Base-by-base conservation (phyloP, 2,797 vertebrate genomes). In the Delichon dasypus region DNA sequence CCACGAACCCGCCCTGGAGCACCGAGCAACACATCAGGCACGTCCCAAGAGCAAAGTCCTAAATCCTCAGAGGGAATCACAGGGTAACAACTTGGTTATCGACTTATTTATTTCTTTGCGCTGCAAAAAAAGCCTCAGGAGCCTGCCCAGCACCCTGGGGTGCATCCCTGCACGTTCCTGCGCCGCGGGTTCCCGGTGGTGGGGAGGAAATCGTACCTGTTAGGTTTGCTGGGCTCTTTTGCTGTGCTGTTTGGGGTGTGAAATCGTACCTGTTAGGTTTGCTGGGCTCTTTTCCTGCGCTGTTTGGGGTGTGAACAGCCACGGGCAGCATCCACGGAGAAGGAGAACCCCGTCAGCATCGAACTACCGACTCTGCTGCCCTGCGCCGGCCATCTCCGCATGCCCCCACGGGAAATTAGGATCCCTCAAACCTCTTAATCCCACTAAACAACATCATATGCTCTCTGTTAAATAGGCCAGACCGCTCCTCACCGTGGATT, bases 171-270 rank as follows among this genome's bases (percentile, higher is more conserved):
- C 51, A 3, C 0, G 0, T 29, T 68, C 89, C 70, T 2, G 14
- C 8, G 17, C 58, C 1, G 0, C 9, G 0, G 48, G 22, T 48
- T 42, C 64, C 51, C 1, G 0, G 16, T 1, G n/a, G 11, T 1
- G 55, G 71, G 55, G 17, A 23, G 79, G 16, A 58, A 58, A n/a
- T 55, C 32, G 14, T n/a, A 55, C 54, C 54, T 55, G 54, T 15
- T 15, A 32, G 54, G 32, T 55, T 55, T 55, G 54, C 54, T 55
- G 53, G 53, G 53, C 30, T 32, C 30, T 54, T 54, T 9, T 54
- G 19, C 53, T 54, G 32, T 7, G 32, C 54, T 55, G 54, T 55
- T 55, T n/a, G 20, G 54, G 54, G 54, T n/a, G 54, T 55, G 60
- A 16, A 58, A 15, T 9, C 25, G 38, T 92, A 79, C 94, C 91